Percentiles rank a stretch among this genome's conserved stretches.
Evolutionary conservation across 2,888 invertebrate species (phyloP).

Genomic region (Drosophila borborema): DNA sequence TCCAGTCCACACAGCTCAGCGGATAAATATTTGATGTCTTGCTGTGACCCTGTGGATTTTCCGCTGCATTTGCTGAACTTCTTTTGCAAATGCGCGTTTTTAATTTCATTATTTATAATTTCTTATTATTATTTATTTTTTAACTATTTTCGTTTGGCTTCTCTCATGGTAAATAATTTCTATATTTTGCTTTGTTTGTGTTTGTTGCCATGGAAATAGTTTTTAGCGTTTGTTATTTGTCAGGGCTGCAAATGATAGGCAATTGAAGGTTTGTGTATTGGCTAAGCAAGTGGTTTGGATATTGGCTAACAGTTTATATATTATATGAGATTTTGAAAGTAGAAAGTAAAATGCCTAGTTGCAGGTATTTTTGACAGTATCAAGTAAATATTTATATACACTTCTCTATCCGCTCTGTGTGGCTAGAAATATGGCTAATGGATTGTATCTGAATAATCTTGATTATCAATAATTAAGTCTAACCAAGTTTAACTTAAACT

Average conservation of each 20-base stretch:
- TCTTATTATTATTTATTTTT: slow-evolving; percentile 37
- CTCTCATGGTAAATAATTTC: neutral
- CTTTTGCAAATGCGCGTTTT: slow-evolving; percentile 92
- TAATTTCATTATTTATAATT: slow-evolving; percentile 91
- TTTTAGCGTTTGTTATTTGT: neutral
- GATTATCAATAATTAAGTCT: too few species aligned
- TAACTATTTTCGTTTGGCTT: neutral
- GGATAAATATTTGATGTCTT: slow-evolving; percentile 86
- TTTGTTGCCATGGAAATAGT: slow-evolving; percentile 45
- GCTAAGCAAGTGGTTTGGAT: slow-evolving; percentile 40
- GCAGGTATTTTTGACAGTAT: neutral
- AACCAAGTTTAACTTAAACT: too few species aligned
- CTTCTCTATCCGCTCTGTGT: too few species aligned
- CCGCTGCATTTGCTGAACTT: slow-evolving; percentile 86
- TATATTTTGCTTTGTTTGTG: slow-evolving; percentile 3
- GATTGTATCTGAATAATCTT: too few species aligned
- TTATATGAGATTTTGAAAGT: too few species aligned
- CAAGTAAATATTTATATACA: neutral
- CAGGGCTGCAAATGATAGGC: slow-evolving; percentile 34
- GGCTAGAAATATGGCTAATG: too few species aligned
- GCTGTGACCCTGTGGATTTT: slow-evolving; percentile 27
- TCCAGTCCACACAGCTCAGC: slow-evolving; percentile 97
- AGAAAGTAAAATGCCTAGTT: neutral
- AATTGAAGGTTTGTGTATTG: slow-evolving; percentile 22
- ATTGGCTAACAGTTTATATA: slow-evolving; percentile 2